Evolutionary conservation across 2,113 vertebrate genomes (phyloP).

Genomic region (Australoheros scitulus): DNA sequence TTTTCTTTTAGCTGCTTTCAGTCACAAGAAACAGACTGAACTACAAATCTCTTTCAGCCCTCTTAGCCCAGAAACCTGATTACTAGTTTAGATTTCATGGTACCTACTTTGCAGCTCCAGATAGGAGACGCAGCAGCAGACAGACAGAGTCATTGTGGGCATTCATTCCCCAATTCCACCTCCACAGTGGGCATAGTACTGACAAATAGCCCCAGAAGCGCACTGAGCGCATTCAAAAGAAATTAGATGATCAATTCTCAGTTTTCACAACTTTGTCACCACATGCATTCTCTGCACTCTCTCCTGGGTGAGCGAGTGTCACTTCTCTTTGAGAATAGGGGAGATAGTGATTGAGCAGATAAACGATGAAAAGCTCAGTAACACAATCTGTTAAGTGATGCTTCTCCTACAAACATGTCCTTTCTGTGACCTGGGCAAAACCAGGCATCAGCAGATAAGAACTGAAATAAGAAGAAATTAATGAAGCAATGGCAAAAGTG

Average conservation of each 20-base stretch:
- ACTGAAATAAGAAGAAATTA: neutral
- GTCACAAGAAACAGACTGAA: slow-evolving; percentile 22
- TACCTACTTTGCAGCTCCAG: slow-evolving; percentile 40
- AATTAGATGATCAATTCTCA: slow-evolving; percentile 41
- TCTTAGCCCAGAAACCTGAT: slow-evolving; percentile 58
- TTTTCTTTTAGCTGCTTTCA: neutral
- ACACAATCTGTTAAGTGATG: slow-evolving; percentile 45
- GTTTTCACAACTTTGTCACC: slow-evolving; percentile 45
- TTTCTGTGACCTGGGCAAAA: slow-evolving; percentile 17
- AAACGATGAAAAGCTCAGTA: slow-evolving; percentile 69
- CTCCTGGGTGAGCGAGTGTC: slow-evolving; percentile 42
- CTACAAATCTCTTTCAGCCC: slow-evolving; percentile 31
- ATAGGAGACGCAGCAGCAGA: slow-evolving; percentile 5
- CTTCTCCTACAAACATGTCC: slow-evolving; percentile 1
- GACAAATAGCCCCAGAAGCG: slow-evolving; percentile 21
- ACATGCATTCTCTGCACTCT: slow-evolving; percentile 29
- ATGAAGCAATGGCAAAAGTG: neutral
- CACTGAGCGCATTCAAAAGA: neutral
- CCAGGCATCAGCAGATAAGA: neutral
- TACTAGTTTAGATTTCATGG: slow-evolving; percentile 56
- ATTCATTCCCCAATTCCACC: slow-evolving; percentile 43
- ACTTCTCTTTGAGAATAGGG: slow-evolving; percentile 40
- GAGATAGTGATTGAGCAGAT: slow-evolving; percentile 47
- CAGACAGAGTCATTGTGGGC: slow-evolving; percentile 2
- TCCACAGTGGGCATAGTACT: slow-evolving; percentile 2